Base-by-base conservation (phyloP, 2,113 vertebrate species). In the Leptocoma aspasia region DNA sequence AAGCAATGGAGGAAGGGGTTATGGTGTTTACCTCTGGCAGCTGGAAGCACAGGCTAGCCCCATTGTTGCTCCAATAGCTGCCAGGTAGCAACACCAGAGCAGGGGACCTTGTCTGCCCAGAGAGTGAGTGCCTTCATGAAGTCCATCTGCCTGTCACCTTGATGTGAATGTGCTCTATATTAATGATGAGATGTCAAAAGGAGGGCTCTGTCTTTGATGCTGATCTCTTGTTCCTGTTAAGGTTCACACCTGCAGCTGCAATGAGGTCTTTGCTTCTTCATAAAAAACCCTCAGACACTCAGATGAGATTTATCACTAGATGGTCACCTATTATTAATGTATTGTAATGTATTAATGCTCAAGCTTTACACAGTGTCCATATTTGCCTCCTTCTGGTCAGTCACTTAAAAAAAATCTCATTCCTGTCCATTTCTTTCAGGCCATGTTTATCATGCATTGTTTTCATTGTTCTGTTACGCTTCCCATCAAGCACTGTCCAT, bases 21-120 rank as follows among this genome's bases (percentile, higher is more conserved):
- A 52, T 6, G 21, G 42, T 82, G 82, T 97, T 90, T 89, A 86
- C 54, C 64, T 89, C 91, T 56, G 52, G 82, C 83, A 93, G 94
- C 76, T 93, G 72, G 64, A 87, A 94, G 42, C 70, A 84, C 64
- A 61, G 37, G 39, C 30, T 5, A 2, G 63, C 15, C 50, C 69
- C 2, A 2, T 12, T 71, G 35, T 49, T 1, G 3, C 71, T 72
- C 49, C 1, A 0, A 49, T 3, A 65, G 41, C 94, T 86, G 86
- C 50, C 86, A 92, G 68, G 68, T 80, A 90, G 41, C 70, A 64
- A 45, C 23, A 69, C 4, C 26, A 79, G 69, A 68, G 37, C 2
- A n/a, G 39, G 33, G 37, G n/a, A 68, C 28, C 31, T 41, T 10
- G 22, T 47, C 73, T 87, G 78, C 70, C 52, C 69, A 63, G 31